These are phyloP conservation scores for Oryctes rhinoceros DNA, from an alignment of 1,140 invertebrate genomes.

Conservation along the genomic window DNA sequence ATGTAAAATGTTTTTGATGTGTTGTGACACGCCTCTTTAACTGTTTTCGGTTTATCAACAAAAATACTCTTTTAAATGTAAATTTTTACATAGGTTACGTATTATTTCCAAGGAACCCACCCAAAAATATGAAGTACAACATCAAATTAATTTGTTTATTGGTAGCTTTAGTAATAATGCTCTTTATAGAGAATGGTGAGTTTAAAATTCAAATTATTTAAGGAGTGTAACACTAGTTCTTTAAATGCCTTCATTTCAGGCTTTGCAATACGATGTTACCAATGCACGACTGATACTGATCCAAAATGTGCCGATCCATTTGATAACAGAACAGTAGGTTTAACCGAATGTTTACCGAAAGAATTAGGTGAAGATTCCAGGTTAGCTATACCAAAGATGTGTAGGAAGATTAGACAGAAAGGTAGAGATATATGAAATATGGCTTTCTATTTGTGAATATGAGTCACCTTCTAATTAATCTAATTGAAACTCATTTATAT, in stretches of 20 bases:
- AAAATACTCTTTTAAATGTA: constrained; percentile 6
- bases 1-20: background rate
- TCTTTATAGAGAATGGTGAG: constrained; percentile 15
- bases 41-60: background rate
- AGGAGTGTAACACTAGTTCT: background rate
- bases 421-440: constrained; percentile 64
- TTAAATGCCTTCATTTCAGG: constrained; percentile 17
- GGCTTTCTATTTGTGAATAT: constrained; percentile 6
- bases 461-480: background rate
- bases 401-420: constrained; percentile 93
- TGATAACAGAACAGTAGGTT: constrained; percentile 87
- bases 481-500: constrained; percentile 3
- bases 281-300: constrained; percentile 87
- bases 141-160: constrained; percentile 27
- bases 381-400: constrained; percentile 82
- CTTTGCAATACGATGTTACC: constrained; percentile 87
- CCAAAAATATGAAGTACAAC: constrained; percentile 31
- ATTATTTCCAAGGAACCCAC: background rate
- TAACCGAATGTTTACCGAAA: constrained; percentile 82
- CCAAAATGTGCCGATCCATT: constrained; percentile 93
- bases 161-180: background rate
- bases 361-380: constrained; percentile 72
- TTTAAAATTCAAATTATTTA: constrained; percentile 21
- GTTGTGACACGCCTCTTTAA: constrained; percentile 11
- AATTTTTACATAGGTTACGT: background rate